A percentile compares a stretch with the other conserved stretches of the same genome.
These are phyloP conservation scores for Aleiodes alternator DNA, from an alignment of 2,888 invertebrate genomes.

Conservation along the genomic window DNA sequence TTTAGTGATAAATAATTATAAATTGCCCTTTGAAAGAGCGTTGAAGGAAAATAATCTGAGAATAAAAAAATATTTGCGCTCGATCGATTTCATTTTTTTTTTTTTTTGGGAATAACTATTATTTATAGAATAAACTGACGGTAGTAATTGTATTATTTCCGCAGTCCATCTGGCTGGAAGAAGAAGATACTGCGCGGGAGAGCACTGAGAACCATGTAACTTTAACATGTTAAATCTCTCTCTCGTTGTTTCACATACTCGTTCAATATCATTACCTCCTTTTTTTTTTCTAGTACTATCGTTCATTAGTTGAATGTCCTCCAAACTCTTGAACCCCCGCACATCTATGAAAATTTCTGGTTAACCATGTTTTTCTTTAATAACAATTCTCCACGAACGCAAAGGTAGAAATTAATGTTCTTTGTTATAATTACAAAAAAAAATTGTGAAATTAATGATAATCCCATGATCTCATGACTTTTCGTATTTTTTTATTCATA, in stretches of 20 bases:
- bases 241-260: conserved; percentile 51
- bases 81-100: conserved; percentile 19
- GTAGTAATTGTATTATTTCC: conserved; percentile 69
- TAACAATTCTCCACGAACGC: conserved; percentile 56
- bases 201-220: conserved; percentile 73
- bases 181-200: conserved; percentile 74
- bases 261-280: conserved; percentile 47
- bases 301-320: conserved; percentile 49
- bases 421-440: not conserved
- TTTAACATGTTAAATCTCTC: conserved; percentile 69
- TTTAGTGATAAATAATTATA: not conserved
- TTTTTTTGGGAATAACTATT: conserved; percentile 1
- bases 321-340: conserved; percentile 26
- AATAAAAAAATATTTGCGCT: not conserved
- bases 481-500: not conserved
- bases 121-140: conserved; percentile 56
- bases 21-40: conserved; percentile 9
- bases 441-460: not conserved
- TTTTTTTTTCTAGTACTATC: conserved; percentile 42
- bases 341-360: not conserved
- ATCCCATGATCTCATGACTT: conserved; percentile 7
- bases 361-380: conserved; percentile 29
- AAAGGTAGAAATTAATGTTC: conserved; percentile 45
- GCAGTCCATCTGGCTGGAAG: conserved; percentile 75
- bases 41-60: conserved; percentile 24